Evolutionary conservation across 2,888 invertebrate species (phyloP).

Genomic region (Tetragonula carbonaria): DNA sequence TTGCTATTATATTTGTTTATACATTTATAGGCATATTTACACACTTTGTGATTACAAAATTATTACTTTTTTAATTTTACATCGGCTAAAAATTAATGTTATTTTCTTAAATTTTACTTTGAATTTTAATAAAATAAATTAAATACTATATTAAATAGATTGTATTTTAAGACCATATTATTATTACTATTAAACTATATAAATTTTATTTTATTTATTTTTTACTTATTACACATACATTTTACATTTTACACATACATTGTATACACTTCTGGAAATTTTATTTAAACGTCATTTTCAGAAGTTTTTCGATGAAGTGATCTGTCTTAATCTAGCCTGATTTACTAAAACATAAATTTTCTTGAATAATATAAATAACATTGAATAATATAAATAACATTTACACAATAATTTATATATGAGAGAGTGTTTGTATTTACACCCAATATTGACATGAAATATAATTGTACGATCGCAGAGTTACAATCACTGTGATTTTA

Average conservation of each 20-base stretch:
- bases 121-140: neutral
- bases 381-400: too few species aligned
- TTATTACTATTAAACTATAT: too few species aligned
- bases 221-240: too few species aligned
- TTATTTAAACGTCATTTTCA: neutral
- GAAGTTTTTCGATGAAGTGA: neutral
- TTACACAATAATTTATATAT: neutral
- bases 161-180: too few species aligned
- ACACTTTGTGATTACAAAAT: neutral
- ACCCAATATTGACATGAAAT: neutral
- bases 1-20: neutral
- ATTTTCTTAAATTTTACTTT: neutral
- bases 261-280: neutral
- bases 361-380: too few species aligned
- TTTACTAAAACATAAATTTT: too few species aligned
- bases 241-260: neutral
- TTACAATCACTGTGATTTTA: conserved; percentile 26
- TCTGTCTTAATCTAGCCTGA: neutral
- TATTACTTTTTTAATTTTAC: neutral
- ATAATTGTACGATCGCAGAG: neutral
- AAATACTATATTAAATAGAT: too few species aligned
- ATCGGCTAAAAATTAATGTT: neutral
- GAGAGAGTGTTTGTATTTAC: neutral
- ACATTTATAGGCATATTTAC: neutral
- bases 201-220: neutral